Evolutionary conservation across 2,113 vertebrate species (phyloP).

Genomic region (Pterocles burchelli): DNA sequence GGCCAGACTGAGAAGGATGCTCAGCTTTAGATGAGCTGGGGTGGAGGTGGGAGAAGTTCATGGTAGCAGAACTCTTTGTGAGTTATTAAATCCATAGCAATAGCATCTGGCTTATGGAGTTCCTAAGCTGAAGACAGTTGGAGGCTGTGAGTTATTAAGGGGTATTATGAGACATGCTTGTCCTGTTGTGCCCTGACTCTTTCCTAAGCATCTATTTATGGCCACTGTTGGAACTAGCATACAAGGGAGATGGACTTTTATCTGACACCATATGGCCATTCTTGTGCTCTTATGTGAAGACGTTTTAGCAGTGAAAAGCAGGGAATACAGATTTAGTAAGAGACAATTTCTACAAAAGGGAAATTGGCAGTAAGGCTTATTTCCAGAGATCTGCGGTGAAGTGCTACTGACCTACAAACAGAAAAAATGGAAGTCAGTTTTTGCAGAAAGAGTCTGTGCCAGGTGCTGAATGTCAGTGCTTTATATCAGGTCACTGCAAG

Average conservation of each 20-base stretch:
- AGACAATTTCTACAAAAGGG: background rate
- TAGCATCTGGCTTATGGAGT: background rate
- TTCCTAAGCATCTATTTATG: background rate
- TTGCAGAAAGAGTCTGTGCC: background rate
- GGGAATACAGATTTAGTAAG: background rate
- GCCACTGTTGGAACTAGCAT: background rate
- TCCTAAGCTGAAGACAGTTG: background rate
- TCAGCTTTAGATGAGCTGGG: background rate
- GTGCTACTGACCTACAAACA: conserved; percentile 63
- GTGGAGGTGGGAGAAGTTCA: background rate
- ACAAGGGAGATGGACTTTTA: background rate
- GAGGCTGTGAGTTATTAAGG: background rate
- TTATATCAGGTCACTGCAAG: background rate
- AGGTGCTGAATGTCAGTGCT: conserved; percentile 27
- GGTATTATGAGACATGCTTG: background rate
- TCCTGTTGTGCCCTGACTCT: background rate
- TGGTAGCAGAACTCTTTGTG: background rate
- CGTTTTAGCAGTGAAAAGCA: background rate
- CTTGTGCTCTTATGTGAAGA: background rate
- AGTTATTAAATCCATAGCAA: background rate
- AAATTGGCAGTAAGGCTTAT: background rate
- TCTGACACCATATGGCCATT: background rate
- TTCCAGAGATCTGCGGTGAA: background rate
- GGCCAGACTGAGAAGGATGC: background rate
- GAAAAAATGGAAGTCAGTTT: background rate